Conservation (phyloP, 2,113 vertebrate genomes). For the Nipponia nippon region DNA sequence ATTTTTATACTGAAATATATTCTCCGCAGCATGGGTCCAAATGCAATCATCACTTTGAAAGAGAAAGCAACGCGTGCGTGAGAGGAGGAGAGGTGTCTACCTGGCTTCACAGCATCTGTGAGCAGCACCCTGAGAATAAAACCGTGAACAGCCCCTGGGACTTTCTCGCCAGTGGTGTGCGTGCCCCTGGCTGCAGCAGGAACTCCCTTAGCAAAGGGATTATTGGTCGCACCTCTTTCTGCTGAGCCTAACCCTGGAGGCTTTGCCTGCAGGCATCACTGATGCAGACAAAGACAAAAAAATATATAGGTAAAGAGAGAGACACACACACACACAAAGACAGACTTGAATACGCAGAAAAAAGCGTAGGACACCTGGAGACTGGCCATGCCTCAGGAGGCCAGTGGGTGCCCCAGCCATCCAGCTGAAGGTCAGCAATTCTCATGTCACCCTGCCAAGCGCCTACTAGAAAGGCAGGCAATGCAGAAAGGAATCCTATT, state of each 20-base stretch:
- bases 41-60: neutral
- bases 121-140: neutral
- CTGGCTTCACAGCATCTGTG: neutral
- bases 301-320: neutral
- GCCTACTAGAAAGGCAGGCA: neutral
- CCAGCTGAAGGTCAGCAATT: neutral
- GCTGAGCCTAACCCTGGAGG: slow-evolving; percentile 10
- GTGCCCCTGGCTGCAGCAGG: neutral
- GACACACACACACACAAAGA: neutral
- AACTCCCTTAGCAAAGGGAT: neutral
- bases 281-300: slow-evolving; percentile 5
- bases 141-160: neutral
- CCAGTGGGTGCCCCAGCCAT: neutral
- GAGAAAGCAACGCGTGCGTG: neutral
- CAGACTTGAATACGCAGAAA: neutral
- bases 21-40: neutral
- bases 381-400: neutral
- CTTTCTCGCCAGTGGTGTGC: neutral
- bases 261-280: slow-evolving; percentile 41
- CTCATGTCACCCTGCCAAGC: neutral
- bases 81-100: neutral
- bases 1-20: neutral
- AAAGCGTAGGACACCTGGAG: neutral
- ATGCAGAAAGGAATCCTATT: neutral
- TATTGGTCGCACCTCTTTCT: slow-evolving; percentile 1